phyloP scores from a whole-genome alignment of 2,888 invertebrate species.

The Alloplasta piceator region DNA sequence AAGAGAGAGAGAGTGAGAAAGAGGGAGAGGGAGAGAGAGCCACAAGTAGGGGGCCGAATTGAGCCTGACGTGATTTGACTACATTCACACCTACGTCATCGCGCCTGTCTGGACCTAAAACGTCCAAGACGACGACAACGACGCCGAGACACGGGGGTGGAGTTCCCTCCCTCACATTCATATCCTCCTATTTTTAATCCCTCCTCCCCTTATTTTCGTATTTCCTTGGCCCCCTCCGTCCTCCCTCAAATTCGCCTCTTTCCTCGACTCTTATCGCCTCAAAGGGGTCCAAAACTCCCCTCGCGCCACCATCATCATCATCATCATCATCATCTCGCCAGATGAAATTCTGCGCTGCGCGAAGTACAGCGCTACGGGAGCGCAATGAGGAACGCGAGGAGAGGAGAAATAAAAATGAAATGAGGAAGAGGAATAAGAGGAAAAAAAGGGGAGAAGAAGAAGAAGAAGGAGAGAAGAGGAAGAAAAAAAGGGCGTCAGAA shows the following conservation, averaged over 20 bases:
- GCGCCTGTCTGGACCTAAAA: conserved; percentile 61
- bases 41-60: conserved; percentile 67
- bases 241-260: not conserved
- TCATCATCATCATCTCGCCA: conserved; percentile 38
- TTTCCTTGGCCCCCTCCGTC: conserved; percentile 10
- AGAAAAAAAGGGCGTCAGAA: conserved; percentile 52
- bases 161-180: conserved; percentile 56
- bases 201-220: conserved; percentile 3
- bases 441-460: conserved; percentile 47
- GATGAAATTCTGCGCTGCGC: conserved; percentile 42
- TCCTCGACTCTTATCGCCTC: conserved; percentile 49
- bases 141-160: conserved; percentile 68
- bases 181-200: conserved; percentile 16
- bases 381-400: conserved; percentile 65
- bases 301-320: conserved; percentile 45
- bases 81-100: conserved; percentile 79
- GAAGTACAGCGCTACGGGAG: conserved; percentile 49
- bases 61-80: conserved; percentile 81
- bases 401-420: conserved; percentile 63
- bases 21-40: too few species aligned
- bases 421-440: conserved; percentile 53
- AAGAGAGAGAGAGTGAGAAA: not conserved
- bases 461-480: conserved; percentile 2
- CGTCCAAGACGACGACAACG: conserved; percentile 31
- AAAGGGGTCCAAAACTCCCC: conserved; percentile 51